These are phyloP conservation scores for Panthera tigris DNA, from an alignment of 2,113 vertebrate genomes.

Conservation along the genomic window DNA sequence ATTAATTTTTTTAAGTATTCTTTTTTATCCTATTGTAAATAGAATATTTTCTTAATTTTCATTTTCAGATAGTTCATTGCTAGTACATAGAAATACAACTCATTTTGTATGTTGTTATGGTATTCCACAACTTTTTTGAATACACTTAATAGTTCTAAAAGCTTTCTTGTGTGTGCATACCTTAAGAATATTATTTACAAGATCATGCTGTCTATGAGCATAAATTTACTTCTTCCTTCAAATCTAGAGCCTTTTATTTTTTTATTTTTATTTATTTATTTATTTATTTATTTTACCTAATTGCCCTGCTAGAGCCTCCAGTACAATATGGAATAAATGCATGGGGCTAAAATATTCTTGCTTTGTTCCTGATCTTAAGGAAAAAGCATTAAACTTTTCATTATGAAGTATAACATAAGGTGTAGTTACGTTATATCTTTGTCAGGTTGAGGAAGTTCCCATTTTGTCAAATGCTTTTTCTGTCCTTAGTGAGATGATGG, in stretches of 20 bases:
- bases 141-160: not conserved
- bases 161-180: not conserved
- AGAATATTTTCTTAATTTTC: slow-evolving; percentile 10
- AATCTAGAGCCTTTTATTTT: not conserved
- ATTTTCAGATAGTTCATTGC: not conserved
- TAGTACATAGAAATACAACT: not conserved
- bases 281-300: not conserved
- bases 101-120: not conserved
- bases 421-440: not conserved
- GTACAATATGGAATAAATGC: not conserved
- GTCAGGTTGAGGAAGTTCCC: not conserved
- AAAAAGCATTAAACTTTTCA: not conserved
- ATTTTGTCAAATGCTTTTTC: not conserved
- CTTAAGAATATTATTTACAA: not conserved
- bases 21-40: not conserved
- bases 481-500: not conserved
- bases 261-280: not conserved
- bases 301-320: not conserved
- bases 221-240: not conserved
- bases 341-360: not conserved
- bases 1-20: not conserved
- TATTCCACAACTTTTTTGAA: not conserved
- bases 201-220: not conserved
- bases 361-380: not conserved
- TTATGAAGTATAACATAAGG: not conserved